Evolutionary conservation across 2,888 invertebrate species (phyloP).

Genomic region (Phalangium opilio): DNA sequence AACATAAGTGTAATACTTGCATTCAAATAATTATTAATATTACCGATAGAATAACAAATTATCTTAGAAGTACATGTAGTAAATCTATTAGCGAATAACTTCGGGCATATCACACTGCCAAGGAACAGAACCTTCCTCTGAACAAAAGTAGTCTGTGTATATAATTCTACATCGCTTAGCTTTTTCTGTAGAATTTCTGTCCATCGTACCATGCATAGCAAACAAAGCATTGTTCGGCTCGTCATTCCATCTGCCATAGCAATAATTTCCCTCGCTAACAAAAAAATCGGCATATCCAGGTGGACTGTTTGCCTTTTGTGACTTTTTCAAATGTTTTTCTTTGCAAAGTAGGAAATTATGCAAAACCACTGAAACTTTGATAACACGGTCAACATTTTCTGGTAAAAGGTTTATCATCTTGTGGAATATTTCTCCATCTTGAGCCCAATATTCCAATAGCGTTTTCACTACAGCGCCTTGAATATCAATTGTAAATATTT

Average conservation of each 20-base stretch:
- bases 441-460: slow-evolving; percentile 8
- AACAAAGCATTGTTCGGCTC: not conserved
- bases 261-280: not conserved
- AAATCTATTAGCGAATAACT: too few relatives aligned
- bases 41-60: too few relatives aligned
- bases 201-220: not conserved
- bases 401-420: slow-evolving; percentile 2
- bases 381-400: slow-evolving; percentile 7
- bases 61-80: too few relatives aligned
- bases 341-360: slow-evolving; percentile 7
- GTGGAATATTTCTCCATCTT: slow-evolving; percentile 7
- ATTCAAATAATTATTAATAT: too few relatives aligned
- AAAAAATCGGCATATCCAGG: too few relatives aligned
- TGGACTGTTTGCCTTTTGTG: too few relatives aligned
- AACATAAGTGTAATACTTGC: too few relatives aligned
- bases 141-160: not conserved
- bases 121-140: not conserved
- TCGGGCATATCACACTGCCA: not conserved
- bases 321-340: not conserved
- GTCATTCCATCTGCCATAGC: not conserved
- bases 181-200: not conserved
- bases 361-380: slow-evolving; percentile 5
- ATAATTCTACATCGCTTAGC: not conserved
- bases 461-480: slow-evolving; percentile 2
- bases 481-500: too few relatives aligned